Percentiles rank a stretch among this genome's conserved stretches.
Conservation (phyloP, 2,797 vertebrate genomes). For the Argya squamiceps region DNA sequence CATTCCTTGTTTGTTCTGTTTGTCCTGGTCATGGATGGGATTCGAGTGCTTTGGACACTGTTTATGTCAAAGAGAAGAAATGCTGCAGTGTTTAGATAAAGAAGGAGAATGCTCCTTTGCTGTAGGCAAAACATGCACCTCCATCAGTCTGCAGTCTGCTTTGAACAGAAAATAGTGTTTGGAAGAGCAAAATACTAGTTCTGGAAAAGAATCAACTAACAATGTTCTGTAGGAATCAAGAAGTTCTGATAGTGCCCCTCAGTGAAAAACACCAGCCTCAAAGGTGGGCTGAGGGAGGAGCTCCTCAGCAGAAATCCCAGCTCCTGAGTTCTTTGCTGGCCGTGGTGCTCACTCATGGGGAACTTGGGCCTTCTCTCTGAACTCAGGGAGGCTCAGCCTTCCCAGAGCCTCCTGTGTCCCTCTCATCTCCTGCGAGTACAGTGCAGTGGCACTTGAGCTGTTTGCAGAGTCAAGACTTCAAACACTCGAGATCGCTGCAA, state of each 20-base stretch:
- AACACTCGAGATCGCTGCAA: rapidly evolving
- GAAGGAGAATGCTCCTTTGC: not conserved
- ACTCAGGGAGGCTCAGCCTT: not conserved
- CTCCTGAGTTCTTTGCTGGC: not conserved
- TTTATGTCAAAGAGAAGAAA: conserved; percentile 23
- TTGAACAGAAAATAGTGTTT: not conserved
- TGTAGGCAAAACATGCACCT: not conserved
- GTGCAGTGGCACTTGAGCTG: rapidly evolving
- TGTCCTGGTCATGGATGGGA: not conserved
- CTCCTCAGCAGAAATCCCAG: not conserved
- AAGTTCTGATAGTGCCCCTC: not conserved
- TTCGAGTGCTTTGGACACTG: conserved; percentile 1
- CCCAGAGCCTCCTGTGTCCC: not conserved
- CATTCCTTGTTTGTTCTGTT: conserved; percentile 30
- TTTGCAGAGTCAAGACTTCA: not conserved
- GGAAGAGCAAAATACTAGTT: not conserved
- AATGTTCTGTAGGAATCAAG: not conserved
- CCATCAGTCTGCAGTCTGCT: not conserved
- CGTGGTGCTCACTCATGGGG: not conserved
- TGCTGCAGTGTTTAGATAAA: not conserved
- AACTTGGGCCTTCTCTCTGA: not conserved
- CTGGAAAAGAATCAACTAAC: not conserved
- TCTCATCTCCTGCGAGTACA: not conserved
- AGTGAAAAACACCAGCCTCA: not conserved
- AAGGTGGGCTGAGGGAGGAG: not conserved